A percentile compares a stretch with the other conserved stretches of the same genome.
phyloP scores from a whole-genome alignment of 2,888 invertebrate species.

The Epirrhoe alternata region DNA sequence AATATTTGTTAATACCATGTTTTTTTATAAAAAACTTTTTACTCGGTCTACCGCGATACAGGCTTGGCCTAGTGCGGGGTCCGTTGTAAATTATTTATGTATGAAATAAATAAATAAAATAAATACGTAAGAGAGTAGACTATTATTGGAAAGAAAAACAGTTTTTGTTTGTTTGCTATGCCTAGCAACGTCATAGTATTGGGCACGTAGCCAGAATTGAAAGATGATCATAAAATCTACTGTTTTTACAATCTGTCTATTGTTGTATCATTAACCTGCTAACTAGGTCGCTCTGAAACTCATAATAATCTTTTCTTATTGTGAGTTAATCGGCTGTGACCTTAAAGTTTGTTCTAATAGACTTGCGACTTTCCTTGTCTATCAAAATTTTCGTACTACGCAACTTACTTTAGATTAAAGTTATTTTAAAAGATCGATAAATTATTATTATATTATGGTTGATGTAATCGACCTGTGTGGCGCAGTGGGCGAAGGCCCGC shows the following conservation, averaged over 20 bases:
- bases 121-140: background rate
- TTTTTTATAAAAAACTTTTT: too few relatives aligned
- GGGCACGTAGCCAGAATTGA: conserved; percentile 19
- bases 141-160: conserved; percentile 2
- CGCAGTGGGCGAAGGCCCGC: too few relatives aligned
- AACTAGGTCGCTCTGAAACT: background rate
- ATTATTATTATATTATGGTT: too few relatives aligned
- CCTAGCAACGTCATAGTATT: conserved; percentile 14
- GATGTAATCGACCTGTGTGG: too few relatives aligned
- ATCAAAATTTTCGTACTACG: background rate
- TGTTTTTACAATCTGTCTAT: background rate
- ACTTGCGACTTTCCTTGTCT: background rate
- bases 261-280: background rate
- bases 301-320: background rate
- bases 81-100: too few relatives aligned
- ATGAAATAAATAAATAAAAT: too few relatives aligned
- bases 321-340: background rate
- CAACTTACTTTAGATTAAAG: too few relatives aligned
- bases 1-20: too few relatives aligned
- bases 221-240: conserved; percentile 4
- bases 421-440: too few relatives aligned
- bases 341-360: background rate
- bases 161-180: conserved; percentile 15
- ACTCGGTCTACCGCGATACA: too few relatives aligned
- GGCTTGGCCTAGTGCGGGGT: too few relatives aligned